Percentiles rank a stretch among this genome's conserved stretches.
Conservation (phyloP, 2,888 invertebrate genomes). For the Pachymerium ferrugineum region DNA sequence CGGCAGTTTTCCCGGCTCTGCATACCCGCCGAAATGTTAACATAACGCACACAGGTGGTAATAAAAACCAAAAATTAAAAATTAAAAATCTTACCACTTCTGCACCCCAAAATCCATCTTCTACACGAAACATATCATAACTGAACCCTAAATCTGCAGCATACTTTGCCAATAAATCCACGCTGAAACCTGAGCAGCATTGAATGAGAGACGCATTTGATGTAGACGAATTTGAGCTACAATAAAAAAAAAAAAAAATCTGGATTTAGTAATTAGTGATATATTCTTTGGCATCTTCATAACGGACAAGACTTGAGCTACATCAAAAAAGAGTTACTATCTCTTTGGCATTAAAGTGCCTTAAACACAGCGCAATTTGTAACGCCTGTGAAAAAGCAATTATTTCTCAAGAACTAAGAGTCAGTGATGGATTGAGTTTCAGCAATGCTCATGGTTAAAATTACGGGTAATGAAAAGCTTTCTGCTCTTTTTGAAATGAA, state of each 20-base stretch:
- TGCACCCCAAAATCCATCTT: conserved; percentile 79
- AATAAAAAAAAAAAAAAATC: background rate
- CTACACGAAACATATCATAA: conserved; percentile 86
- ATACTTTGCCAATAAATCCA: conserved; percentile 89
- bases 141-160: conserved; percentile 93
- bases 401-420: too few relatives aligned
- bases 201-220: conserved; percentile 49
- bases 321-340: too few relatives aligned
- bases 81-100: conserved; percentile 57
- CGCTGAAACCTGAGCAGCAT: conserved; percentile 97
- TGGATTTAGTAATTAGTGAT: background rate
- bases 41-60: background rate
- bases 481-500: too few relatives aligned
- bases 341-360: too few relatives aligned
- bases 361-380: too few relatives aligned
- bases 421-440: too few relatives aligned
- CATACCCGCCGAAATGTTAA: background rate
- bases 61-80: background rate
- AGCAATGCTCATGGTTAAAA: too few relatives aligned
- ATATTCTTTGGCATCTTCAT: too few relatives aligned
- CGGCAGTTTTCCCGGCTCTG: too few relatives aligned
- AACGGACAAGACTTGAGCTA: too few relatives aligned
- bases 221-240: background rate
- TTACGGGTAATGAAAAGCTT: too few relatives aligned
- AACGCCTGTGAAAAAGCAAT: too few relatives aligned